Evolutionary conservation across 2,113 vertebrate genomes (phyloP), one percentile per base, ranked within the genome.

Genomic region (Lates calcarifer): DNA sequence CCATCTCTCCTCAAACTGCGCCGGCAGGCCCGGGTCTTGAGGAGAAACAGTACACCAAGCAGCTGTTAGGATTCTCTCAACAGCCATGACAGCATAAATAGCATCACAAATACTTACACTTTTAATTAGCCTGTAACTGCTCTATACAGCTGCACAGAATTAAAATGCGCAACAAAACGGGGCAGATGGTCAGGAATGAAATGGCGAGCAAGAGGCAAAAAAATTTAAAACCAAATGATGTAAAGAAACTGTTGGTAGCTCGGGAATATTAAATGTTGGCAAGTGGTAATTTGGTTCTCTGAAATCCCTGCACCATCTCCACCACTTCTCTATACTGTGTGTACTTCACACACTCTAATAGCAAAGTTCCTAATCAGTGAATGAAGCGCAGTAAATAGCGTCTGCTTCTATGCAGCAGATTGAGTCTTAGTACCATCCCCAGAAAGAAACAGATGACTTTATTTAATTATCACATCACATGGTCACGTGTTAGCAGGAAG

Each of bases 101-200:
- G 73, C 82, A 83, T 82, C 66, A 47, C 82, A 88, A 86, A 90
- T 85, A 76, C 81, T 79, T 88, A 49, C 37, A 69, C 80, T 82
- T 90, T 89, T 90, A 91, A 93, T 91, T 87, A 82, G 75, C 60
- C 72, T 70, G 71, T 79, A 82, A 83, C 80, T 85, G 66, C 75
- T 65, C 74, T 57, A 69, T 85, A 87, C 51, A 87, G 88, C 83
- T 86, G 80, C 83, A 77, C 6, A 11, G 58, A 84, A 78, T 74
- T 66, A 28, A 81, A 90, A 81, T 74, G 78, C 17, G 26, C 18
- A 64, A 12, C n/a, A 64, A 74, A 81, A 60, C 4, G 17, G 28
- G 62, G 53, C 77, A 90, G 81, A 81, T 90, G 87, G 80, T 62
- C 9, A 28, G 82, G 67, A 83, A 74, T 53, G 20, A 80, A 77